Percentiles rank a stretch among this genome's conserved stretches.
Conservation (phyloP, 1,140 invertebrate genomes). For the Zaprionus camerounensis region DNA sequence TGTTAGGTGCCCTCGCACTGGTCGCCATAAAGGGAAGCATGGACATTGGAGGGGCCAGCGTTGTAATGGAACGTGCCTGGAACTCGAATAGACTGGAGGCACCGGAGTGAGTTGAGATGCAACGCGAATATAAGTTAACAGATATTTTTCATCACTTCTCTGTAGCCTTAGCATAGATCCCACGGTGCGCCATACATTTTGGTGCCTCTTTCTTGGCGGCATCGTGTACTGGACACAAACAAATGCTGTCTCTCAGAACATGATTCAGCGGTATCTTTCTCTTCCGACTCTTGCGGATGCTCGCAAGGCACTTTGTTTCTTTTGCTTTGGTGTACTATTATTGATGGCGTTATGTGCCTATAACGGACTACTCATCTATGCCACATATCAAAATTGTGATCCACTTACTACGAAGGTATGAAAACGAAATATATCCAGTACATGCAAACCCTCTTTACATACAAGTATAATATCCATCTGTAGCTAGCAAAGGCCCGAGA, state of each 20-base stretch:
- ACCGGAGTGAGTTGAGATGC: slow-evolving; percentile 62
- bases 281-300: slow-evolving; percentile 88
- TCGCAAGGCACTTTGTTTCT: slow-evolving; percentile 87
- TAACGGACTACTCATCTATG: slow-evolving; percentile 91
- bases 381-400: slow-evolving; percentile 90
- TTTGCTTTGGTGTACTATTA: slow-evolving; percentile 85
- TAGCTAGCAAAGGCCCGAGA: slow-evolving; percentile 86
- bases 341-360: slow-evolving; percentile 87
- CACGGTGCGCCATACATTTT: slow-evolving; percentile 91
- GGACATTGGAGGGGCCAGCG: slow-evolving; percentile 87
- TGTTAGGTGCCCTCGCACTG: slow-evolving; percentile 89
- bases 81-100: slow-evolving; percentile 70
- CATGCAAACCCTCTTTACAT: not conserved
- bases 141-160: too few species aligned
- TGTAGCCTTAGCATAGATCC: slow-evolving; percentile 90
- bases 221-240: slow-evolving; percentile 90
- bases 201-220: slow-evolving; percentile 91
- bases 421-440: slow-evolving; percentile 2
- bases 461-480: slow-evolving; percentile 9
- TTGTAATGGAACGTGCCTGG: slow-evolving; percentile 86
- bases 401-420: slow-evolving; percentile 87
- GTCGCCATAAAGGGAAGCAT: slow-evolving; percentile 89
- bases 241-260: slow-evolving; percentile 92
- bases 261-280: slow-evolving; percentile 89
- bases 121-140: not conserved